Evolutionary conservation across 2,888 invertebrate genomes (phyloP), one percentile per base, ranked within the genome.

Genomic region (Buathra laborator): DNA sequence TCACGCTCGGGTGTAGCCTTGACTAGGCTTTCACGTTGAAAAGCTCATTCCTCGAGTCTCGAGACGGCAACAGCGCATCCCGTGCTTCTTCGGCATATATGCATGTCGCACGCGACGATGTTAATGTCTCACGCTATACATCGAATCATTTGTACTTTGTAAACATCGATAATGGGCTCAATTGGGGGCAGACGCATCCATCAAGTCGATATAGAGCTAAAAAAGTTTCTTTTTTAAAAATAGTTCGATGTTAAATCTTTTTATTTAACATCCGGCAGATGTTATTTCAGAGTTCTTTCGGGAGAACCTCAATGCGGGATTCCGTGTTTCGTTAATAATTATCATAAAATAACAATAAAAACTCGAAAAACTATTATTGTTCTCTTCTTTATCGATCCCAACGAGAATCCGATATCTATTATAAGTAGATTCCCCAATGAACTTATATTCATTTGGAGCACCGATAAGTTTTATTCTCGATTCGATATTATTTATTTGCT

Each of bases 51-150:
- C 24, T 19, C 74, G 59, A 14, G 56, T 48, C 29, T 48, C 16
- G 32, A 64, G 24, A 43, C 46, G 70, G 79, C 79, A 79, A 79
- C 79, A 64, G 70, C 79, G 70, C 79, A 56, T 68, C 56, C 59
- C 56, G 43, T 44, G 56, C 32, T 67, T 64, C 51, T 51, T 29
- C 48, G 37, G 6, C n/a, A 37, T 32, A 64, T 32, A 64, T 37
- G 64, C 32, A 64, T 37, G 59, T 24, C 24, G 64, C 37, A 64
- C 64, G 62, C 62, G 62, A 62, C 64, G 37, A n/a, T 16, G 64
- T 37, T 7, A 37, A 32, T 64, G 32, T 37, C 64, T 64, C 37
- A 37, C 32, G 37, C 64, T 43, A 53, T 53, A 3, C 37, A 37
- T 1, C 37, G 12, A 19, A 53, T 53, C 19, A 53, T 53, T 19